Percentiles rank a stretch among this genome's conserved stretches.
phyloP scores from a whole-genome alignment of 2,113 vertebrate genomes.

The Galemys pyrenaicus region DNA sequence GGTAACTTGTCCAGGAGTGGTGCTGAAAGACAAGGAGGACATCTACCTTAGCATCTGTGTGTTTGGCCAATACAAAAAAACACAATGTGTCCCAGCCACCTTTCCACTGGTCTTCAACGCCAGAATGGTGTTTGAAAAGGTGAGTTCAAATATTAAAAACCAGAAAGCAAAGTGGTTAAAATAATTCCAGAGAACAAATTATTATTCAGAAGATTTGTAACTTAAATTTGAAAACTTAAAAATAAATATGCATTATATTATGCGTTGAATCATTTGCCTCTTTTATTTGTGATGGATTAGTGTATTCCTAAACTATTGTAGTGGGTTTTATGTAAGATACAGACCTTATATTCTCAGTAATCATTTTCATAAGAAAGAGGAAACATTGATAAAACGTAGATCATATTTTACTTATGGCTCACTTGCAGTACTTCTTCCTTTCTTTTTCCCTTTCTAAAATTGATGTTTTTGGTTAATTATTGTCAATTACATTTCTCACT shows the following conservation, averaged over 20 bases:
- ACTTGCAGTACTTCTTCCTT: constrained; percentile 1
- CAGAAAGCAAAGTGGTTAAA: not conserved
- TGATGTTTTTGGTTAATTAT: not conserved
- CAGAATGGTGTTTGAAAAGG: constrained; percentile 95
- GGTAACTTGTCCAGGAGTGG: constrained; percentile 93
- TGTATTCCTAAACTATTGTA: constrained; percentile 35
- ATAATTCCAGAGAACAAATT: not conserved
- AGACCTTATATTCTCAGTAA: constrained; percentile 18
- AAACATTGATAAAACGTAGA: not conserved
- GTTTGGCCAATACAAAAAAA: constrained; percentile 93
- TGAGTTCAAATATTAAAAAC: constrained; percentile 78
- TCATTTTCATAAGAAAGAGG: not conserved
- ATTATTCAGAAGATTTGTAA: constrained; percentile 32
- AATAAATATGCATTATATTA: constrained; percentile 46
- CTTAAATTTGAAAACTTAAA: constrained; percentile 16
- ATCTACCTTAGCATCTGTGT: constrained; percentile 93
- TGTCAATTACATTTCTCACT: not conserved
- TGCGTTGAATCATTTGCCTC: constrained; percentile 20
- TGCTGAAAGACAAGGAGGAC: constrained; percentile 87
- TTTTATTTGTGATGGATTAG: not conserved
- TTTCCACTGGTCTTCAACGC: constrained; percentile 93
- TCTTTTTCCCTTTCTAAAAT: not conserved
- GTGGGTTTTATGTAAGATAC: constrained; percentile 4
- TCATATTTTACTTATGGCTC: constrained; percentile 30
- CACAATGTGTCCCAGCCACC: constrained; percentile 86